These are phyloP conservation scores for Cremastobaeus sp. DNA, from an alignment of 2,888 invertebrate species.

Conservation along the genomic window DNA sequence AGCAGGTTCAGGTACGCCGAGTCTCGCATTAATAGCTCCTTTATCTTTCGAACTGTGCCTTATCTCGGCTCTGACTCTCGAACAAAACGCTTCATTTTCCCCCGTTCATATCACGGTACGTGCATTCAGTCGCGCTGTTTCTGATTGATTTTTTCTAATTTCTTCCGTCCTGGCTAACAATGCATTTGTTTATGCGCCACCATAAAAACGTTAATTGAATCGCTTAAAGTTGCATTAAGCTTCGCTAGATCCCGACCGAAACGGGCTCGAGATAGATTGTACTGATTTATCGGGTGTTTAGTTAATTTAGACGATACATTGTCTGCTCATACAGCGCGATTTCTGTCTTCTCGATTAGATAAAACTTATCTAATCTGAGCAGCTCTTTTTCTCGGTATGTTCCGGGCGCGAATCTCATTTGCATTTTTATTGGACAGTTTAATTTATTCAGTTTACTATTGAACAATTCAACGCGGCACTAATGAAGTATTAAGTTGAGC, in stretches of 20 bases:
- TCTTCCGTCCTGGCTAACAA: too few relatives aligned
- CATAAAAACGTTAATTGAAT: slow-evolving; percentile 31
- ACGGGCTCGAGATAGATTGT: slow-evolving; percentile 12
- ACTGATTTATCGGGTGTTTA: slow-evolving; percentile 39
- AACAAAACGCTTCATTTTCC: background rate
- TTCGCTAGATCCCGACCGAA: background rate
- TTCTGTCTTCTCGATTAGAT: slow-evolving; percentile 29
- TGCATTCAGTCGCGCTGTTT: too few relatives aligned
- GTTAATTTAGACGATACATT: slow-evolving; percentile 40
- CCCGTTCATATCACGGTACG: too few relatives aligned
- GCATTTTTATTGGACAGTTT: slow-evolving; percentile 44
- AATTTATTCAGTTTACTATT: slow-evolving; percentile 31
- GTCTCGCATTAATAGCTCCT: background rate
- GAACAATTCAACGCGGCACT: slow-evolving; percentile 16
- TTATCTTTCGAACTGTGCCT: slow-evolving; percentile 1
- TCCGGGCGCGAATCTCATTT: slow-evolving; percentile 17
- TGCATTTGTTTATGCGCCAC: too few relatives aligned
- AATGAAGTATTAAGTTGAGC: slow-evolving; percentile 31
- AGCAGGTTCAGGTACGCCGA: background rate
- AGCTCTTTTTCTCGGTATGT: slow-evolving; percentile 26
- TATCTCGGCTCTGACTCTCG: background rate
- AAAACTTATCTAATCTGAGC: slow-evolving; percentile 43
- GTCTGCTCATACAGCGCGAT: slow-evolving; percentile 25
- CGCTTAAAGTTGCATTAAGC: background rate
- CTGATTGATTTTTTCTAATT: too few relatives aligned